Evolutionary conservation across 2,888 invertebrate genomes (phyloP).

Genomic region (Apodemia hepburni): DNA sequence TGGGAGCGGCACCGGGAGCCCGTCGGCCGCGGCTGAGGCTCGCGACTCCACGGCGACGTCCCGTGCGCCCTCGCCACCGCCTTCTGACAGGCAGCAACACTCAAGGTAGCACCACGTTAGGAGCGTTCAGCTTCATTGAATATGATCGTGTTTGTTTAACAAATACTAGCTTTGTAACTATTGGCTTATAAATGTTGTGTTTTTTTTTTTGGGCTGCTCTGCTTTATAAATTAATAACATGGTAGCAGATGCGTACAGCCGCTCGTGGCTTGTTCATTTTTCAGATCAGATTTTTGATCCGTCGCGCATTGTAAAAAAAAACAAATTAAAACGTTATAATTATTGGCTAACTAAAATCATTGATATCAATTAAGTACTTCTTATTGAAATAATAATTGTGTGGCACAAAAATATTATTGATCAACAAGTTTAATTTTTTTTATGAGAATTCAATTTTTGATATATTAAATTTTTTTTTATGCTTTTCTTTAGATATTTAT

Average conservation of each 20-base stretch:
- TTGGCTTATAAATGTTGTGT: slow-evolving; percentile 7
- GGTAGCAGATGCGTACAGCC: background rate
- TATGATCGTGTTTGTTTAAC: slow-evolving; percentile 52
- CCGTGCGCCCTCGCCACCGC: slow-evolving; percentile 70
- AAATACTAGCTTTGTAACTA: slow-evolving; percentile 42
- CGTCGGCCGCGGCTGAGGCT: slow-evolving; percentile 50
- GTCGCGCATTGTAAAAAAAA: background rate
- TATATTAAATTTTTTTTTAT: too few species aligned
- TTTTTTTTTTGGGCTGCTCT: background rate
- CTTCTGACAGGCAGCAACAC: slow-evolving; percentile 69
- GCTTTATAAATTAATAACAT: slow-evolving; percentile 9
- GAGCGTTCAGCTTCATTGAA: slow-evolving; percentile 51
- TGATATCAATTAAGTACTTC: too few species aligned
- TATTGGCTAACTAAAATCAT: too few species aligned
- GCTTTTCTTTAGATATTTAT: too few species aligned
- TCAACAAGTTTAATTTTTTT: too few species aligned
- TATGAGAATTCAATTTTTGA: too few species aligned
- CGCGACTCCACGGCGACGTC: slow-evolving; percentile 64
- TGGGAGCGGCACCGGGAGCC: slow-evolving; percentile 68
- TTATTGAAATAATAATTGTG: too few species aligned
- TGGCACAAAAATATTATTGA: too few species aligned
- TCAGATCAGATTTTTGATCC: background rate
- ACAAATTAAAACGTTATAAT: background rate
- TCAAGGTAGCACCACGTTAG: slow-evolving; percentile 66
- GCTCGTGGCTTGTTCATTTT: background rate